Evolutionary conservation across 92 coral and sea anemone species (phyloP).

Genomic region (Paragorgia papillata): DNA sequence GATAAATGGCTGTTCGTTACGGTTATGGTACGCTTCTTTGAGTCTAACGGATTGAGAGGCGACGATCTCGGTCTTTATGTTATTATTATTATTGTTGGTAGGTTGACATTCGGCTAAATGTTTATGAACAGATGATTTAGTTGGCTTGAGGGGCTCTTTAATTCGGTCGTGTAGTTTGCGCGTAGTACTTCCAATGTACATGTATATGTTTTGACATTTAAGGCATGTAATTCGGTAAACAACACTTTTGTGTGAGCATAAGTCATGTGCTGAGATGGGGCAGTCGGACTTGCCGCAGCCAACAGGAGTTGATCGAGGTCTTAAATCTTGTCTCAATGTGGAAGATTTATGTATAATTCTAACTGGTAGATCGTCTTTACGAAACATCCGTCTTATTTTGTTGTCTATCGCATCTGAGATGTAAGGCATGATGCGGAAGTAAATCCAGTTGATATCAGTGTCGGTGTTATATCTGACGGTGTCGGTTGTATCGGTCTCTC

Average conservation of each 20-base stretch:
- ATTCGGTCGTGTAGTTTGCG: no score
- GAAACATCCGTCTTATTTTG: slow-evolving; percentile 10
- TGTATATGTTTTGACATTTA: no score
- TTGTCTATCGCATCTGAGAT: slow-evolving; percentile 1
- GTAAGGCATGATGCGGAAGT: slow-evolving; percentile 17
- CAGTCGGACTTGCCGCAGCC: not conserved
- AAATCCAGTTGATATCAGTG: slow-evolving; percentile 21
- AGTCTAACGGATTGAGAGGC: no score
- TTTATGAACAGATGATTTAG: no score
- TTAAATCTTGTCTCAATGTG: slow-evolving; percentile 18
- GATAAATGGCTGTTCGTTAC: no score
- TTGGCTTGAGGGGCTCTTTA: no score
- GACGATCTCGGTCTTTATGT: no score
- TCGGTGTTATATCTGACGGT: slow-evolving; percentile 6
- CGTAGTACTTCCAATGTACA: no score
- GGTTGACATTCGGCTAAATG: no score
- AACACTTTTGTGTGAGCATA: not conserved
- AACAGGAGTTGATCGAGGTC: not conserved
- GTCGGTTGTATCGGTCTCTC: slow-evolving; percentile 2
- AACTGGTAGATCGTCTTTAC: not conserved
- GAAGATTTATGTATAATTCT: slow-evolving; percentile 16
- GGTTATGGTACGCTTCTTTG: no score
- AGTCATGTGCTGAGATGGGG: not conserved
- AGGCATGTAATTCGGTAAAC: slow-evolving; percentile 4
- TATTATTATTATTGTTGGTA: no score